Percentiles rank a stretch among this genome's conserved stretches.
phyloP scores from a whole-genome alignment of 2,113 vertebrate species.

The Chloropsis hardwickii region DNA sequence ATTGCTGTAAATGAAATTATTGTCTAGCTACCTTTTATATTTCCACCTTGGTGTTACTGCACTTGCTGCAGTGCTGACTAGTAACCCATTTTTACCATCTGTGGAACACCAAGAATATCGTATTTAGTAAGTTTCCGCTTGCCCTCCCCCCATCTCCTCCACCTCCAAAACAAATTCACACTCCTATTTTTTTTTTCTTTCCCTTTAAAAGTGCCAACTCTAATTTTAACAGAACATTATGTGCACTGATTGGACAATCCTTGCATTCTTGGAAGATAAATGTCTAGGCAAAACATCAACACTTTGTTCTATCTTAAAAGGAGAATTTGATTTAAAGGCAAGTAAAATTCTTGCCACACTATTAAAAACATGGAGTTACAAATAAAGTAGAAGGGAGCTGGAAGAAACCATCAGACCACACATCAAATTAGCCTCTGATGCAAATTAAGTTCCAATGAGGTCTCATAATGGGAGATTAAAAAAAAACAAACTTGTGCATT shows the following conservation, averaged over 20 bases:
- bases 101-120: constrained; percentile 6
- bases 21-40: background rate
- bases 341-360: background rate
- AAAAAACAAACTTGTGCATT: background rate
- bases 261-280: background rate
- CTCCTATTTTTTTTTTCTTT: background rate
- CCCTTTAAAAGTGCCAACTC: background rate
- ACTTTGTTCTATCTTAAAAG: background rate
- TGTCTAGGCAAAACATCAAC: background rate
- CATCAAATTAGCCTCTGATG: background rate
- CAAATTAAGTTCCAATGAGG: background rate
- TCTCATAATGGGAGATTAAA: background rate
- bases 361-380: background rate
- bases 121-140: constrained; percentile 2
- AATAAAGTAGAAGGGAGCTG: background rate
- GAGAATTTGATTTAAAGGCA: background rate
- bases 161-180: background rate
- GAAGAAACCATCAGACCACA: background rate
- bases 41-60: background rate
- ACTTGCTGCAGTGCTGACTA: constrained; percentile 19
- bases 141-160: background rate
- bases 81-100: background rate
- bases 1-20: constrained; percentile 50
- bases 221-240: background rate
- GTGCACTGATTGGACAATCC: background rate